Conservation (phyloP, 2,797 vertebrate genomes). For the Molossus alvarezi region DNA sequence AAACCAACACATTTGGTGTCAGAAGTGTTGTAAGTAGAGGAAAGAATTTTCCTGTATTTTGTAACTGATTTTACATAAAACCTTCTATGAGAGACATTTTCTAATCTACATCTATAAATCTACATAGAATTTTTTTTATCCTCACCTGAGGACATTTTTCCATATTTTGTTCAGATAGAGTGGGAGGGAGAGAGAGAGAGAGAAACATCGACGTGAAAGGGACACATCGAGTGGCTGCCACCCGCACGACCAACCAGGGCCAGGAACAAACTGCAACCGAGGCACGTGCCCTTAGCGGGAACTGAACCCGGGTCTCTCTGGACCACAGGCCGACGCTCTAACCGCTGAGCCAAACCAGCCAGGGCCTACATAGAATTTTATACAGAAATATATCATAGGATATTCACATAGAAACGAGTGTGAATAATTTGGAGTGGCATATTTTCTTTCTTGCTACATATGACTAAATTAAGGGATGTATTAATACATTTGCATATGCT, state of each 20-base stretch:
- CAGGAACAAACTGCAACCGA: too few species aligned
- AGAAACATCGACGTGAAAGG: too few species aligned
- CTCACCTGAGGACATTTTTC: too few species aligned
- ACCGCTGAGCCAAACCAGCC: too few species aligned
- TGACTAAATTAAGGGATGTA: not conserved
- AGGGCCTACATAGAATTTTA: not conserved
- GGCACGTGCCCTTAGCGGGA: too few species aligned
- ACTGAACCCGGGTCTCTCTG: too few species aligned
- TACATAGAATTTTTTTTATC: not conserved
- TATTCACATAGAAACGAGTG: not conserved
- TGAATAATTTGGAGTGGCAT: not conserved
- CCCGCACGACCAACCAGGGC: too few species aligned
- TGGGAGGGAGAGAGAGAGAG: too few species aligned
- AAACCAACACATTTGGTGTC: not conserved
- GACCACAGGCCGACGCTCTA: too few species aligned
- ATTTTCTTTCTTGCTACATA: slow-evolving; percentile 45
- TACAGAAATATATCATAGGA: slow-evolving; percentile 13
- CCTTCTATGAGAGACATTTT: not conserved
- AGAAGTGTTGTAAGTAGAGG: not conserved
- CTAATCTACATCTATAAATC: not conserved
- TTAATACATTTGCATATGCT: slow-evolving; percentile 1
- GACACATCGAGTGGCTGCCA: too few species aligned
- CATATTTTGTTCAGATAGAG: too few species aligned
- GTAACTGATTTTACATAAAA: slow-evolving; percentile 10
- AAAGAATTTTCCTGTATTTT: not conserved